These are phyloP conservation scores for Trilocha varians DNA, from an alignment of 2,888 invertebrate species.

Conservation along the genomic window DNA sequence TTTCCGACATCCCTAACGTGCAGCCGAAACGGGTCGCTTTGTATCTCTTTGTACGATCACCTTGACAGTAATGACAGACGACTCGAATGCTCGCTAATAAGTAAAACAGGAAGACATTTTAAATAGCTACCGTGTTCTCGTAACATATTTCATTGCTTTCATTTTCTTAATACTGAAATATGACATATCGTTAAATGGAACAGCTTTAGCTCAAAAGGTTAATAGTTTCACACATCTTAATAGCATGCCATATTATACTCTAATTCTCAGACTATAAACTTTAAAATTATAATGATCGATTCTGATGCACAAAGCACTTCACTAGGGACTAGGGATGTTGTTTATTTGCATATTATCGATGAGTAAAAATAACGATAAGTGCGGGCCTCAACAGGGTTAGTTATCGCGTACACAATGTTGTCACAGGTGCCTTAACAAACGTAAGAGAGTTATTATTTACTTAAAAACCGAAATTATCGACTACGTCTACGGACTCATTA, in stretches of 20 bases:
- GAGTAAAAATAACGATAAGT: conserved; percentile 18
- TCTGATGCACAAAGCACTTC: too few species aligned
- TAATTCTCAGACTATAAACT: too few species aligned
- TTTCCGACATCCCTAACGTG: too few species aligned
- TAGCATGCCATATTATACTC: too few species aligned
- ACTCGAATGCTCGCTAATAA: not conserved
- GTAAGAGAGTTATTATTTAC: conserved; percentile 34
- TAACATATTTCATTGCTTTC: not conserved
- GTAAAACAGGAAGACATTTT: not conserved
- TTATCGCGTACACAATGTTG: conserved; percentile 30
- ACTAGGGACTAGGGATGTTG: conserved; percentile 14
- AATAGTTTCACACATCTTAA: too few species aligned
- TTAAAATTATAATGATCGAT: too few species aligned
- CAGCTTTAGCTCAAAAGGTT: too few species aligned
- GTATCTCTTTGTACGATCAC: not conserved
- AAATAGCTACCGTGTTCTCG: not conserved
- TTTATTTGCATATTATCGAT: conserved; percentile 29
- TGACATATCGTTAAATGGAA: too few species aligned
- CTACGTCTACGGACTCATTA: conserved; percentile 28
- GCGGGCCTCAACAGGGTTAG: conserved; percentile 45
- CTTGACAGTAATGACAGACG: not conserved
- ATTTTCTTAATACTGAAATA: too few species aligned
- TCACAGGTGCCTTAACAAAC: conserved; percentile 39
- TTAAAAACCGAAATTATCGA: conserved; percentile 41
- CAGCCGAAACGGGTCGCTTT: conserved; percentile 3